Evolutionary conservation across 2,113 vertebrate genomes (phyloP).

Genomic region (Nesogale talazaci): DNA sequence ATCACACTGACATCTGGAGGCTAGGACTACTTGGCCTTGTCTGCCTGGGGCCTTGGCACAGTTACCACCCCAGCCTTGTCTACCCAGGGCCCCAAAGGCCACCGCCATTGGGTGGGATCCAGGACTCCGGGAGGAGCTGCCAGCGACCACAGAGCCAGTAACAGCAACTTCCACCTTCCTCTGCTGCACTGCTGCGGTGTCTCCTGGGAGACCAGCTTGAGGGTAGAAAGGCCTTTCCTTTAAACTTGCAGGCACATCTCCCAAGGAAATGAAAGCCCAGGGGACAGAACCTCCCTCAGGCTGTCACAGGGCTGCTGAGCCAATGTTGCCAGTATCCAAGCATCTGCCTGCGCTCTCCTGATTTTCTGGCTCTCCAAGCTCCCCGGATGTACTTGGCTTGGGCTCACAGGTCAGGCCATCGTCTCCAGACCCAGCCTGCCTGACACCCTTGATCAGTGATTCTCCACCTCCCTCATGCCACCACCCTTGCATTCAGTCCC

Average conservation of each 20-base stretch:
- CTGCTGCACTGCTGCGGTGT: neutral
- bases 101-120: neutral
- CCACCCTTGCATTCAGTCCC: too few relatives aligned
- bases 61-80: neutral
- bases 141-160: neutral
- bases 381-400: neutral
- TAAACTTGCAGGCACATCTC: too few relatives aligned
- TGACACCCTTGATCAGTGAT: neutral
- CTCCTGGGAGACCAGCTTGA: neutral
- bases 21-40: conserved; percentile 19
- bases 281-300: neutral
- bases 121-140: neutral
- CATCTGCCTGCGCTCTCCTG: neutral
- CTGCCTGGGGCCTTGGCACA: neutral
- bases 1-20: neutral
- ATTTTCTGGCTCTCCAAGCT: neutral
- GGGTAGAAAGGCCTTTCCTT: neutral
- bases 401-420: neutral
- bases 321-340: neutral
- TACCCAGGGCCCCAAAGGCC: neutral
- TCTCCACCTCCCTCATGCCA: too few relatives aligned
- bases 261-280: neutral
- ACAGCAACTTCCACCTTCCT: neutral
- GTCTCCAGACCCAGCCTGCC: neutral
- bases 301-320: neutral